Conservation (phyloP, 2,888 invertebrate species). For the Oegoconia quadripuncta region DNA sequence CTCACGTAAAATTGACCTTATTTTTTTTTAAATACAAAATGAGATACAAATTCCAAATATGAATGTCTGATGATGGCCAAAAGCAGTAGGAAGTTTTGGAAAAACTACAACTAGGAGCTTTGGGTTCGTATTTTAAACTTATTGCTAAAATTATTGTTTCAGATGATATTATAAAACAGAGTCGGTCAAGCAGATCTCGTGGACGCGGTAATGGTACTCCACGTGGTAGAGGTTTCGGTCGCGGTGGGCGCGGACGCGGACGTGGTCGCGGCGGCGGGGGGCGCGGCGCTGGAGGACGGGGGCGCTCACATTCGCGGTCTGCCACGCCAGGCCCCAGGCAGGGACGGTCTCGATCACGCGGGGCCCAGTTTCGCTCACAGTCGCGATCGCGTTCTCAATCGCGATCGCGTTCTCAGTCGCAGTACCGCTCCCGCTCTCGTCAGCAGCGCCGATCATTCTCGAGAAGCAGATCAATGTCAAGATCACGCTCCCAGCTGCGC, state of each 20-base stretch:
- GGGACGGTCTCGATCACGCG: slow-evolving; percentile 39
- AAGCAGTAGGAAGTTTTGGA: no score
- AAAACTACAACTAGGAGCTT: no score
- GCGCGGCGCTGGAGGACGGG: slow-evolving; percentile 28
- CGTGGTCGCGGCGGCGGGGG: slow-evolving; percentile 40
- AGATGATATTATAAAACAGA: slow-evolving; percentile 69
- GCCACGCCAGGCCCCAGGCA: slow-evolving; percentile 33
- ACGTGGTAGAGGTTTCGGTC: slow-evolving; percentile 27
- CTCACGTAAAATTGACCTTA: no score
- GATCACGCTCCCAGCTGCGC: slow-evolving; percentile 56
- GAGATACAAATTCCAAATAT: no score
- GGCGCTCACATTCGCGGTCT: slow-evolving; percentile 38
- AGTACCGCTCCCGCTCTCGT: slow-evolving; percentile 37
- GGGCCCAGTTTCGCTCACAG: slow-evolving; percentile 27
- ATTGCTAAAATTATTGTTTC: no score
- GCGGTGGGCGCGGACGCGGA: slow-evolving; percentile 25
- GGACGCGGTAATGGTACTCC: slow-evolving; percentile 45
- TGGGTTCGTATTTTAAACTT: no score
- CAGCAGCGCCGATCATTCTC: slow-evolving; percentile 44
- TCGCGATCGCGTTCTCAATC: slow-evolving; percentile 38
- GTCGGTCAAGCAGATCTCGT: slow-evolving; percentile 54
- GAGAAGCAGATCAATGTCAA: slow-evolving; percentile 49
- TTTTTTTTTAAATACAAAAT: no score
- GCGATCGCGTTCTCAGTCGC: slow-evolving; percentile 35
- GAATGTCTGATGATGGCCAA: no score